Conservation (phyloP, 2,888 invertebrate species). For the Thera britannica region DNA sequence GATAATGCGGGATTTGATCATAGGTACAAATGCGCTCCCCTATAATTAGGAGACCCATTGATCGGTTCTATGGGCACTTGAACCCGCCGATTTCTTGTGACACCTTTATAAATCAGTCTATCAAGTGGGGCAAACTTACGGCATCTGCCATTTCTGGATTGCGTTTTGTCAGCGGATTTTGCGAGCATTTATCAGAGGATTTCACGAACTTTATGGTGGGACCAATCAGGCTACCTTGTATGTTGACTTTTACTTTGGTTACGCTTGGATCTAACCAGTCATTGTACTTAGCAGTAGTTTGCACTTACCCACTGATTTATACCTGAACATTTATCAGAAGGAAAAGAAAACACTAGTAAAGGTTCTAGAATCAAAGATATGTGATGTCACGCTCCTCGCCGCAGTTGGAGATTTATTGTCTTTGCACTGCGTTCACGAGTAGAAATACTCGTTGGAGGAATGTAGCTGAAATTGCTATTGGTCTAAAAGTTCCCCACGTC, state of each 20-base stretch:
- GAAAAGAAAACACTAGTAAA: constrained; percentile 29
- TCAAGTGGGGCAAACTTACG: background rate
- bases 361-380: constrained; percentile 34
- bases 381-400: constrained; percentile 30
- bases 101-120: background rate
- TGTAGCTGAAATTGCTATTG: background rate
- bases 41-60: background rate
- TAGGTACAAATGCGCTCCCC: background rate
- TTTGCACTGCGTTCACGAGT: constrained; percentile 21
- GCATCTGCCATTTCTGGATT: background rate
- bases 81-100: background rate
- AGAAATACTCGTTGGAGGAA: constrained; percentile 4
- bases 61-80: background rate
- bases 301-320: background rate
- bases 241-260: no score
- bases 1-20: background rate
- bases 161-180: background rate
- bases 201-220: background rate
- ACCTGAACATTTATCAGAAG: constrained; percentile 18
- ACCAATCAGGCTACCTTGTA: background rate
- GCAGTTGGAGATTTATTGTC: constrained; percentile 31
- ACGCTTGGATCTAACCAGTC: no score
- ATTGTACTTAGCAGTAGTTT: no score
- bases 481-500: background rate
- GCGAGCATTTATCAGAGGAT: background rate